Base-by-base conservation (phyloP, 1,140 invertebrate genomes). In the Aphelinus atriplicis region DNA sequence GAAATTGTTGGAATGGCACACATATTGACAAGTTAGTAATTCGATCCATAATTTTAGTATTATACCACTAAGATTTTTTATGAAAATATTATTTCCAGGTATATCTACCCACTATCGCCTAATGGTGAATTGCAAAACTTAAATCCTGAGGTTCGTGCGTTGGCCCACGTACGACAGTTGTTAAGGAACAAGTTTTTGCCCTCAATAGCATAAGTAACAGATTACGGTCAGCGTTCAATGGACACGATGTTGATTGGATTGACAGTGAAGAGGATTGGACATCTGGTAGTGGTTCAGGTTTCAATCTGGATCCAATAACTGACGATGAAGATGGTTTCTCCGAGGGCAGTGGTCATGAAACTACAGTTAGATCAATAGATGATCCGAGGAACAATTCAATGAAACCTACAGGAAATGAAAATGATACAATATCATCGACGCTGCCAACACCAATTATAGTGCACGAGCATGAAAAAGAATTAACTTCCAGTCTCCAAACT, bases 231-330 rank as follows among this genome's bases (percentile, higher is more conserved):
- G 96, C 96, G 1, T 96, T 94, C 86, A 96, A 96, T 82, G 96
- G 96, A 0, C 90, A 93, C 75, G 95, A 98, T 84, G 95, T 98
- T 43, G 94, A 96, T 81, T 96, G 96, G 94, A 90, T 91, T 71
- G 93, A 94, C 80, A 89, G 91, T 75, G 91, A 90, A 7, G 70
- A 73, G 0, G 69, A 9, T 43, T 77, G 66, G 57, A 53, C 90
- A 50, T 91, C 90, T 7, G 91, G 91, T 42, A 90, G 90, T 79
- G 91, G 91, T 55, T 92, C 91, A 1, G 90, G 91, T 0, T 87
- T 87, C 45, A 86, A 86, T 47, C 85, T 88, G 5, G 88, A 90
- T 68, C 87, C 90, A 5, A 84, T 84, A 48, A 87, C 85, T 1
- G 86, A 88, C 71, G 84, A 87, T 78, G 86, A 88, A 65, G 85